These are phyloP conservation scores for Sminthurides bifidus DNA, from an alignment of 1,140 invertebrate genomes.

Conservation along the genomic window DNA sequence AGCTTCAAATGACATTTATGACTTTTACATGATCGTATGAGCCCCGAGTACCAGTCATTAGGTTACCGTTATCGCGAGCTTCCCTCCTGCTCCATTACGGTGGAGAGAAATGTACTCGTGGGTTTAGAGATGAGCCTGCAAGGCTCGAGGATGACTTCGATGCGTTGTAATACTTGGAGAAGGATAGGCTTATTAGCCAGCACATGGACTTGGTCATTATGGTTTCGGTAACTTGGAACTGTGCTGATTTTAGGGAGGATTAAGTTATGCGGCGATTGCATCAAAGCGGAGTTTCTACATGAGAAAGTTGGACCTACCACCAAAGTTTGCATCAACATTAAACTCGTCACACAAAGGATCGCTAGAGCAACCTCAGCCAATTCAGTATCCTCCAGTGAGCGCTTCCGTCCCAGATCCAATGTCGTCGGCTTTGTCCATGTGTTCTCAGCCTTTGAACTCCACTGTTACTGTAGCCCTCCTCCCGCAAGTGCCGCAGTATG, in stretches of 20 bases:
- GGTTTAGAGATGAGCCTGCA: no score
- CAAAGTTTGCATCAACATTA: conserved; percentile 16
- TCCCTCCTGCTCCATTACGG: no score
- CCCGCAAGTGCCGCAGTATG: conserved; percentile 13
- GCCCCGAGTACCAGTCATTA: no score
- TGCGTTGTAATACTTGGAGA: no score
- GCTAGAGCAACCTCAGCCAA: background rate
- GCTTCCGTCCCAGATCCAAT: background rate
- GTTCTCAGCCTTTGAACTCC: conserved; percentile 11
- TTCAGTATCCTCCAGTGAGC: background rate
- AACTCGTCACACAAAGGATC: background rate
- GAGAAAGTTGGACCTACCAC: conserved; percentile 18
- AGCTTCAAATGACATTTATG: no score
- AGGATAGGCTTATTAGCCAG: no score
- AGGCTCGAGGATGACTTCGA: no score
- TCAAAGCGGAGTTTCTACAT: conserved; percentile 10
- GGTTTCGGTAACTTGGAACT: background rate
- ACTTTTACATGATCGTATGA: no score
- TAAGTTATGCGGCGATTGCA: conserved; percentile 9
- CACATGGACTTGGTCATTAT: no score
- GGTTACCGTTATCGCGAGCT: no score
- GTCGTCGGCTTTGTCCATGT: conserved; percentile 1
- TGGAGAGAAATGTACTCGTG: no score
- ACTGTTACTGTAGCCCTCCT: conserved; percentile 14
- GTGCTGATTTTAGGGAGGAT: background rate